Conservation (phyloP, 1,140 invertebrate species). For the Meloidogyne floridensis region DNA sequence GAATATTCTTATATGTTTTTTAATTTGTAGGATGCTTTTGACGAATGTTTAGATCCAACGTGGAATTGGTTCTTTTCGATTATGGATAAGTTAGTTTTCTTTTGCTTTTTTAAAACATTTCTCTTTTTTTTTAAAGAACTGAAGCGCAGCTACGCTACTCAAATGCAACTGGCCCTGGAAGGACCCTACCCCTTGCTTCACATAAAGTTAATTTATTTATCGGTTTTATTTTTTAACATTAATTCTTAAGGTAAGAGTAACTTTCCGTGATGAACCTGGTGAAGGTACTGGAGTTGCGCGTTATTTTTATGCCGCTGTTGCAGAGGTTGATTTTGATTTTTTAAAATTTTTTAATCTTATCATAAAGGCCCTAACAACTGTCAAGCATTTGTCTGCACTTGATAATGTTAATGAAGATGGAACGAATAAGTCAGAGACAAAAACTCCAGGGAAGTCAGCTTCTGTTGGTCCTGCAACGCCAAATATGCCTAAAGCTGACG, state of each 20-base stretch:
- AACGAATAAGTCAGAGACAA: conserved; percentile 22
- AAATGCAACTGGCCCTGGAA: conserved; percentile 72
- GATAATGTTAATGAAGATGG: conserved; percentile 53
- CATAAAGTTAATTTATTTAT: conserved; percentile 74
- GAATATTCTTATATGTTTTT: not conserved
- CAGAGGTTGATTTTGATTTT: conserved; percentile 71
- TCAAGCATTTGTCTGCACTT: conserved; percentile 85
- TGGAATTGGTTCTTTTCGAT: conserved; percentile 97
- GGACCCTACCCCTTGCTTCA: conserved; percentile 78
- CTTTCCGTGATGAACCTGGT: conserved; percentile 98
- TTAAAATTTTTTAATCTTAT: not conserved
- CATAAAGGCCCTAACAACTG: conserved; percentile 75
- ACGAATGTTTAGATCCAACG: conserved; percentile 82
- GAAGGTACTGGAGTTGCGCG: conserved; percentile 96
- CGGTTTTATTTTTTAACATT: conserved; percentile 16
- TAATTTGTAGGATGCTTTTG: conserved; percentile 74
- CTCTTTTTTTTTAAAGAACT: conserved; percentile 70
- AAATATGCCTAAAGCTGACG: not conserved
- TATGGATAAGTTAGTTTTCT: conserved; percentile 76
- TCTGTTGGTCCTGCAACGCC: conserved; percentile 12
- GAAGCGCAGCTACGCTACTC: conserved; percentile 94
- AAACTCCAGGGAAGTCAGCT: conserved; percentile 4
- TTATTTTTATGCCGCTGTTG: conserved; percentile 96
- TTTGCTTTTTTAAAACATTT: not conserved
- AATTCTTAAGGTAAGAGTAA: conserved; percentile 72